Base-by-base conservation (phyloP, 2,113 vertebrate species). In the Talpa occidentalis region DNA sequence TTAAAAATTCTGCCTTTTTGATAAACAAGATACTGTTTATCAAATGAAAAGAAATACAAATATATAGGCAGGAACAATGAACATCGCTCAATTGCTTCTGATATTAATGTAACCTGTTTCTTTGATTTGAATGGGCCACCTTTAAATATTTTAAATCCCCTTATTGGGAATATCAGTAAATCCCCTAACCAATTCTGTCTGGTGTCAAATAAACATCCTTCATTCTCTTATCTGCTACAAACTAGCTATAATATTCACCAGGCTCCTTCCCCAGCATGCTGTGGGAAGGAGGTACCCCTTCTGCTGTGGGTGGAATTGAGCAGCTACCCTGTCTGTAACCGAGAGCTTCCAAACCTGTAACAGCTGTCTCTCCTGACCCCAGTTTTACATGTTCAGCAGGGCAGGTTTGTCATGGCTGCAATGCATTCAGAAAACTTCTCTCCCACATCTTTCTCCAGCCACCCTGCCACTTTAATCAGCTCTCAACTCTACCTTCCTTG, bases 1-100 rank as follows among this genome's bases (percentile, higher is more conserved):
- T 72, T 47, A 82, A 72, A 88, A 11, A 49, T 35, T 62, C 16
- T 52, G 30, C 30, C 64, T 78, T 87, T 47, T 59, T 82, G 94
- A 35, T 52, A 56, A 88, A 78, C 19, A 80, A 76, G n/a, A 19
- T 10, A 56, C n/a, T 86, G n/a, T n/a, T n/a, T n/a, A n/a, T n/a
- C n/a, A n/a, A n/a, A 88, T 83, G 52, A 40, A 91, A 95, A 72
- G 64, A 89, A 92, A 89, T 52, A 92, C n/a, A 84, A 84, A 83
- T 26, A 62, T 24, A 7, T 32, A 24, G 40, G 37, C 44, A 52
- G 64, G 47, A 60, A 66, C 26, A 78, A 78, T 24, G 37, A 3
- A 54, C 3, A 15, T 37, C 35, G 22, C 1, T 22, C 14, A 79
- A 74, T 24, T 42, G 24, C 30, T 37, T 54, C 14, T 47, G 22